Evolutionary conservation across 2,113 vertebrate genomes (phyloP).

Genomic region (Vidua macroura): DNA sequence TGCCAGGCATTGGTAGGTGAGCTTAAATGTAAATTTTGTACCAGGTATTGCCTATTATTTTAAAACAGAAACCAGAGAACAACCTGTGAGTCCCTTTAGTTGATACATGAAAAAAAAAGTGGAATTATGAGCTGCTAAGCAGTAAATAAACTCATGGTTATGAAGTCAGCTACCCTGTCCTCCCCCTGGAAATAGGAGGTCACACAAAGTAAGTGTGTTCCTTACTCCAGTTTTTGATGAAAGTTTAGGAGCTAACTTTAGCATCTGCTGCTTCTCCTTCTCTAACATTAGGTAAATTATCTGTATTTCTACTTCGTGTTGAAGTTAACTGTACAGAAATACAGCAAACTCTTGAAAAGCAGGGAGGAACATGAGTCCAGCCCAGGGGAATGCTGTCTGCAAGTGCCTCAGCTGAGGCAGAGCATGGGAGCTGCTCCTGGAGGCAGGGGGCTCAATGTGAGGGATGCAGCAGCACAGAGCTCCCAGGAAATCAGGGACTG

Average conservation of each 20-base stretch:
- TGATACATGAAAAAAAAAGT: not conserved
- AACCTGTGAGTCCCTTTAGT: not conserved
- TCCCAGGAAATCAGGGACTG: not conserved
- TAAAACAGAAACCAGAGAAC: not conserved
- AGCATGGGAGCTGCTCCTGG: not conserved
- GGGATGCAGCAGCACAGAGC: not conserved
- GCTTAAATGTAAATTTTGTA: not conserved
- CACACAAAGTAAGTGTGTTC: not conserved
- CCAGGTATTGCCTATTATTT: not conserved
- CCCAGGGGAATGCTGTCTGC: not conserved
- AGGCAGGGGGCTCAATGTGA: rapidly evolving
- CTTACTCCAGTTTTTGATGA: not conserved
- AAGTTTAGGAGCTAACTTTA: not conserved
- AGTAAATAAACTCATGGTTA: not conserved
- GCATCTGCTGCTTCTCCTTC: not conserved
- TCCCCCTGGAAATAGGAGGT: not conserved
- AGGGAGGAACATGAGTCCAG: not conserved
- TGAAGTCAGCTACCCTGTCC: not conserved
- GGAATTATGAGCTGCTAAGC: not conserved
- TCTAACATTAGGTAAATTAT: not conserved
- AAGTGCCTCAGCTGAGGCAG: not conserved
- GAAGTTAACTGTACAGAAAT: not conserved
- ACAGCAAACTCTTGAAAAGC: not conserved
- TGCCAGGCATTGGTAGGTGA: not conserved
- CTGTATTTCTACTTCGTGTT: not conserved